Evolutionary conservation across 2,888 invertebrate genomes (phyloP).

Genomic region (Ochropleura plecta): DNA sequence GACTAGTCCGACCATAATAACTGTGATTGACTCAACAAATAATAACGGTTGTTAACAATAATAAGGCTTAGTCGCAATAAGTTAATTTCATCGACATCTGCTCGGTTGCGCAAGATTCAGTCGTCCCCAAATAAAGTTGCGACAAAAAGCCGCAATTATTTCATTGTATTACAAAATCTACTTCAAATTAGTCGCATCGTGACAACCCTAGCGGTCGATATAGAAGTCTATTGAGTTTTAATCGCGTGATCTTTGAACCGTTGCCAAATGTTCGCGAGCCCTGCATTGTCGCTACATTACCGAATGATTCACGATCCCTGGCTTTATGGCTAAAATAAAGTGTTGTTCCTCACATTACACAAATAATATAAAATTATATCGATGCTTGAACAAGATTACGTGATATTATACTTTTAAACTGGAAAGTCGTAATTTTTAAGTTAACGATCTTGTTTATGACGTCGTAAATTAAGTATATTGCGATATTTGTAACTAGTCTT

Average conservation of each 20-base stretch:
- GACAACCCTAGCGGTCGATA: constrained; percentile 81
- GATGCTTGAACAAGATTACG: constrained; percentile 60
- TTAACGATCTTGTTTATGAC: constrained; percentile 74
- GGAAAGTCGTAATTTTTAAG: constrained; percentile 72
- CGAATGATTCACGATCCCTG: constrained; percentile 68
- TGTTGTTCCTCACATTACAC: constrained; percentile 54
- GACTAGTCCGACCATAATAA: constrained; percentile 78
- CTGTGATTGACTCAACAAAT: constrained; percentile 81
- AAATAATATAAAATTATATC: constrained; percentile 61
- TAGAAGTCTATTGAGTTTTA: constrained; percentile 85
- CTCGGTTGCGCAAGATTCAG: constrained; percentile 78
- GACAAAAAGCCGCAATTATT: constrained; percentile 79
- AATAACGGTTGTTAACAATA: constrained; percentile 85
- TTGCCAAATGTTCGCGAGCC: constrained; percentile 81
- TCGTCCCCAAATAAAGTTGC: constrained; percentile 81
- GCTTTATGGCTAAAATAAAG: constrained; percentile 61
- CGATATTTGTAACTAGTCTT: constrained; percentile 57
- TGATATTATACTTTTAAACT: constrained; percentile 68
- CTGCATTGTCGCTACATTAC: constrained; percentile 66
- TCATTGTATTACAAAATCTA: constrained; percentile 81
- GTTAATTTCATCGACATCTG: constrained; percentile 82
- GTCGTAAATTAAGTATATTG: constrained; percentile 73
- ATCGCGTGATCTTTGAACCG: constrained; percentile 86
- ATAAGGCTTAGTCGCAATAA: constrained; percentile 82
- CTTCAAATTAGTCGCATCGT: constrained; percentile 85